Base-by-base conservation (phyloP, 2,888 invertebrate genomes). In the Octonoba sinensis region DNA sequence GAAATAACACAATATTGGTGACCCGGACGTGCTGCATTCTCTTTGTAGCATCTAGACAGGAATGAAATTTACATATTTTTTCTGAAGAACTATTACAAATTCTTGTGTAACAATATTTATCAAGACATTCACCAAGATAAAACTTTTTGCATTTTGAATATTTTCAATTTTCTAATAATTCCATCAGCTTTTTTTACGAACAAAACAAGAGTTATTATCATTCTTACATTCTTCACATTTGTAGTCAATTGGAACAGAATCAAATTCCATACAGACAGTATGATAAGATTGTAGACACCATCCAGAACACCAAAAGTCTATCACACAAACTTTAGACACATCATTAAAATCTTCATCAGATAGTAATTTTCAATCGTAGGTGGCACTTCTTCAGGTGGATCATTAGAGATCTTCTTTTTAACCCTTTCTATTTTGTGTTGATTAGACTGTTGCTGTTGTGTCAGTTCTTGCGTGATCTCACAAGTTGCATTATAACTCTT, bases 31-130 rank as follows among this genome's bases (percentile, higher is more conserved):
- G n/a, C 66, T 11, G 84, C 93, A 87, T 94, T 92, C 73, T 95
- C 95, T 0, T 93, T 93, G 18, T 93, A 93, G 86, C 96, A 96
- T 0, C 94, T 95, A 96, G 95, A 86, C 96, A 96, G 0, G 93
- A 92, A 86, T 96, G 96, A 69, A 92, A 91, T 0, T 96, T 95
- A 87, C 96, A 96, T 0, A 91, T 91, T 0, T 91, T 89, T 84
- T 51, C 73, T 82, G 72, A 78, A 3, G 36, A 6, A 11, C 8
- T 36, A 36, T 3, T 6, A 6, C 36, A 11, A 36, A 36, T 3
- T 49, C 83, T 77, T 3, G 69, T 57, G n/a, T 69, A 70, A 47
- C 59, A 70, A 94, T 95, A 95, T 22, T 91, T 89, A 84, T 93
- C 92, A 27, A 95, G 89, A 85, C 96, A 96, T 46, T 91, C 90